phyloP scores from a whole-genome alignment of 2,797 vertebrate species.

The Synanceia verrucosa region DNA sequence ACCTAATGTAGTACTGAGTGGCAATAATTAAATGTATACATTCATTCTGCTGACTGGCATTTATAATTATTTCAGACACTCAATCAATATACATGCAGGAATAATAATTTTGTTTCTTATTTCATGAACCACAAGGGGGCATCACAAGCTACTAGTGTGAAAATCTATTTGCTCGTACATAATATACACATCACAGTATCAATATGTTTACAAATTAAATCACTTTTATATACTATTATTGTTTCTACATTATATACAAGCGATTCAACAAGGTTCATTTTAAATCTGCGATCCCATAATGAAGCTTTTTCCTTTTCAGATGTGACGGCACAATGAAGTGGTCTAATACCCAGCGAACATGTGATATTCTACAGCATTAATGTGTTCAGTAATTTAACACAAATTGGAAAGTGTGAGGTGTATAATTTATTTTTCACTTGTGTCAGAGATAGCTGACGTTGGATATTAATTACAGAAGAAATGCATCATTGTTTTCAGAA shows the following conservation, averaged over 20 bases:
- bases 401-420: not conserved
- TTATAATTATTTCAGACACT: not conserved
- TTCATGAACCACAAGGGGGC: slow-evolving; percentile 44
- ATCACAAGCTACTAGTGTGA: not conserved
- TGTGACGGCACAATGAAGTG: not conserved
- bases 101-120: not conserved
- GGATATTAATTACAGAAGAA: slow-evolving; percentile 27
- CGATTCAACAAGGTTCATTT: not conserved
- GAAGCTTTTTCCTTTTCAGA: too few relatives aligned
- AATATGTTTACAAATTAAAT: not conserved
- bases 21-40: not conserved
- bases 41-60: not conserved
- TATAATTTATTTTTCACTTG: slow-evolving; percentile 10
- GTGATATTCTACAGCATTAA: not conserved
- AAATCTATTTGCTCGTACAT: not conserved
- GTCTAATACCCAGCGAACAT: not conserved
- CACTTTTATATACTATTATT: not conserved
- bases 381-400: slow-evolving; percentile 4
- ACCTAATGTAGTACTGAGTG: not conserved
- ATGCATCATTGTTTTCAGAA: slow-evolving; percentile 4
- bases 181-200: not conserved
- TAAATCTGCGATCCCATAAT: not conserved
- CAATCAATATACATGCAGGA: not conserved
- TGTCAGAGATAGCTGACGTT: not conserved
- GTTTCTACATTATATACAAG: too few relatives aligned